Conservation (phyloP, 2,797 vertebrate species). For the Poecilia picta region DNA sequence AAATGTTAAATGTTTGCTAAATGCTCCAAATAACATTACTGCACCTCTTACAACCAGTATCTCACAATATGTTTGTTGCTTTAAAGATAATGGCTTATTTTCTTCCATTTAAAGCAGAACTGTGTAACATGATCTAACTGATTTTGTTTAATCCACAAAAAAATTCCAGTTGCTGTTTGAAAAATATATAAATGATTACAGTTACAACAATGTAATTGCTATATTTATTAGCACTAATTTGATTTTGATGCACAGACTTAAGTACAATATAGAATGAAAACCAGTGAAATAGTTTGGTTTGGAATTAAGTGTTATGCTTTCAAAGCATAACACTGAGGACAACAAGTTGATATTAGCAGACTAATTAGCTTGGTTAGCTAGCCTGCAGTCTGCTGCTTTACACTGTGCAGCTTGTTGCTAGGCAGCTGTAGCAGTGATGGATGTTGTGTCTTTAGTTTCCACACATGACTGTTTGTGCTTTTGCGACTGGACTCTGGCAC, state of each 20-base stretch:
- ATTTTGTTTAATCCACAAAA: not conserved
- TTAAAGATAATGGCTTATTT: not conserved
- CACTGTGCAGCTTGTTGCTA: not conserved
- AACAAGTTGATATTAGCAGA: not conserved
- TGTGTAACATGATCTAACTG: not conserved
- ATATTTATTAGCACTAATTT: not conserved
- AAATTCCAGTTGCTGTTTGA: not conserved
- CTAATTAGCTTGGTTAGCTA: not conserved
- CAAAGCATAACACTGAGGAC: not conserved
- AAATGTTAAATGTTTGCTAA: not conserved
- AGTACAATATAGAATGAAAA: not conserved
- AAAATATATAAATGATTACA: not conserved
- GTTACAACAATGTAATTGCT: not conserved
- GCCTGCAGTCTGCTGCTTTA: not conserved
- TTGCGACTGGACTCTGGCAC: not conserved
- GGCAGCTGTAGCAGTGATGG: not conserved
- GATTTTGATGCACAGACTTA: not conserved
- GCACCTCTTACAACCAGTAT: not conserved
- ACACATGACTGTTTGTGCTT: slow-evolving; percentile 5
- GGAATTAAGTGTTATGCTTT: not conserved
- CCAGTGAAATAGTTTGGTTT: not conserved
- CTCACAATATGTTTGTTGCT: not conserved
- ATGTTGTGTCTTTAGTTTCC: slow-evolving; percentile 1
- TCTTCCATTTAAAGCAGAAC: not conserved
- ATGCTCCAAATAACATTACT: not conserved